phyloP scores from a whole-genome alignment of 2,888 invertebrate species.

The Pachydiplax longipennis region DNA sequence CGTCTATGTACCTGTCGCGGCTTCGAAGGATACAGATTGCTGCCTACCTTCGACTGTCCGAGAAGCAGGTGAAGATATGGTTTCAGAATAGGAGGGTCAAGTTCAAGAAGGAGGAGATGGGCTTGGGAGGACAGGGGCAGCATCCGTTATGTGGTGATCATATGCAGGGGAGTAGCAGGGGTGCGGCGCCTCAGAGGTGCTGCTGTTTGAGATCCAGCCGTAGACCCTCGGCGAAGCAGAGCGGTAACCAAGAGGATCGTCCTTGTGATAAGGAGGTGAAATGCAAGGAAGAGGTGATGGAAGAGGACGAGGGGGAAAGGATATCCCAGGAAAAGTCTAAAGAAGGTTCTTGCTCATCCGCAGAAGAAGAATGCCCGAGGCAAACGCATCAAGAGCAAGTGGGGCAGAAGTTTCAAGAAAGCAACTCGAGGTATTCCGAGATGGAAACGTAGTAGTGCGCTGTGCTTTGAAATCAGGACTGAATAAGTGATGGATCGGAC shows the following conservation, averaged over 20 bases:
- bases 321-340: background rate
- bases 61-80: constrained; percentile 94
- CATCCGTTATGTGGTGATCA: constrained; percentile 41
- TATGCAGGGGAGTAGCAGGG: constrained; percentile 42
- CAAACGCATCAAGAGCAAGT: background rate
- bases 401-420: background rate
- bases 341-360: background rate
- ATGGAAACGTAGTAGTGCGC: background rate
- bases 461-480: background rate
- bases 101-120: constrained; percentile 86
- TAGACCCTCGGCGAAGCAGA: constrained; percentile 41
- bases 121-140: constrained; percentile 54
- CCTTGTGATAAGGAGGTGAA: background rate
- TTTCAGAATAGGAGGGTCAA: constrained; percentile 94
- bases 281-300: background rate
- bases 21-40: constrained; percentile 86
- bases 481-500: no score
- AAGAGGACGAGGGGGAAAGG: background rate
- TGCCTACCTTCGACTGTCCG: constrained; percentile 82
- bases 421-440: background rate
- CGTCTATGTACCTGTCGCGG: constrained; percentile 65
- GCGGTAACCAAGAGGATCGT: background rate
- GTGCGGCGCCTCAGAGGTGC: constrained; percentile 57
- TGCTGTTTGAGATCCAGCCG: constrained; percentile 64
- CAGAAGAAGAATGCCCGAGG: background rate